phyloP scores from a whole-genome alignment of 1,140 invertebrate species.

The Chlorops oryzae region DNA sequence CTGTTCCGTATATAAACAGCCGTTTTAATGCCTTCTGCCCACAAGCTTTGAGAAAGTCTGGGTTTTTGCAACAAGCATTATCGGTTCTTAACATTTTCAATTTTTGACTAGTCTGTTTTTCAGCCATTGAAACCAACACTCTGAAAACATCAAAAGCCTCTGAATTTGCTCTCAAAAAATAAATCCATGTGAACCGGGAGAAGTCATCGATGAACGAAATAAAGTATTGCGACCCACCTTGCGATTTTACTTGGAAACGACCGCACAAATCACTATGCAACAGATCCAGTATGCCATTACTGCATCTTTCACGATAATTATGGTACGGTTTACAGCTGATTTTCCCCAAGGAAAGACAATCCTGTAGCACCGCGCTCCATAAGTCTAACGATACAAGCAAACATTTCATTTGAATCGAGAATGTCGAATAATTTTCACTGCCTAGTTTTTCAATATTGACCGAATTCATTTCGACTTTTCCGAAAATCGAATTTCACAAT shows the following conservation, averaged over 20 bases:
- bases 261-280: slow-evolving; percentile 32
- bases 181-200: slow-evolving; percentile 2
- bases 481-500: too few species aligned
- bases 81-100: slow-evolving; percentile 37
- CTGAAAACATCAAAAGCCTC: slow-evolving; percentile 12
- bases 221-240: slow-evolving; percentile 30
- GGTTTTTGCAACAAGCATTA: slow-evolving; percentile 37
- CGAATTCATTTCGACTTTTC: too few species aligned
- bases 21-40: slow-evolving; percentile 49
- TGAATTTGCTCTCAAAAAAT: slow-evolving; percentile 9
- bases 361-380: background rate
- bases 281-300: background rate
- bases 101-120: slow-evolving; percentile 28
- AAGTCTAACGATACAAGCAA: background rate
- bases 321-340: background rate
- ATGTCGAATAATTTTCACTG: background rate
- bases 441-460: background rate
- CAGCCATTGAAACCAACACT: background rate
- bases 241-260: slow-evolving; percentile 27
- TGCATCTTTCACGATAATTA: background rate
- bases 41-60: slow-evolving; percentile 36
- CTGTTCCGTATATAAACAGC: slow-evolving; percentile 14
- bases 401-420: slow-evolving; percentile 1
- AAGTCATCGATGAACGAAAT: slow-evolving; percentile 34
- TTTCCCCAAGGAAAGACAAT: background rate